Evolutionary conservation across 2,888 invertebrate species (phyloP), one percentile per base, ranked within the genome.

Genomic region (Disparrhopalites patrizii): DNA sequence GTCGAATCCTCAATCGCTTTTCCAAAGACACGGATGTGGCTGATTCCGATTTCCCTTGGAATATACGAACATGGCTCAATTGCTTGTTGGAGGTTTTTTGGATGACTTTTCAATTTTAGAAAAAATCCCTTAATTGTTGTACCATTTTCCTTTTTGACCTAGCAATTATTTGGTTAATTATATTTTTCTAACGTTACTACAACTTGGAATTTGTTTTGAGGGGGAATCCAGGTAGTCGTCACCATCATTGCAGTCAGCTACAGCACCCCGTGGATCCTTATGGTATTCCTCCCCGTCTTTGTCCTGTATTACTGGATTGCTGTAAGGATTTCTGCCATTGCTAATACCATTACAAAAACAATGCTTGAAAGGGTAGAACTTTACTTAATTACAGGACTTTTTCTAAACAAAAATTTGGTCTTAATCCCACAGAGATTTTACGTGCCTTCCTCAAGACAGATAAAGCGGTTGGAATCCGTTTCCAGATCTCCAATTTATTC

Each of bases 201-300:
- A n/a, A n/a, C n/a, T 43, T 43, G 5, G 15, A 43, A 10, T 43
- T 43, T 5, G 5, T 20, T 10, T 4, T 10, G 5, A 43, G 5
- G 4, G n/a, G n/a, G n/a, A 52, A 40, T 43, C 76, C 30, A 69
- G 58, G 72, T 72, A 8, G n/a, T 68, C 1, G 61, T 71, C 13
- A 93, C 92, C 25, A 79, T 93, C 73, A 86, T 90, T 79, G 90
- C 94, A 70, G 93, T 95, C 81, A 89, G 90, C 81, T 85, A 85
- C 76, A 90, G 93, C 72, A 93, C 93, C 58, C 91, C 91, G 1
- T 83, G 87, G 76, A 93, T 95, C 80, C 77, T 90, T 77, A 83
- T 85, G 58, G 86, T 93, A 65, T 86, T 94, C 68, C 66, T 92
- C 73, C 92, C 94, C 13, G 88, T 95, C 76, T 88, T 87, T 38